Evolutionary conservation across 1,140 invertebrate genomes (phyloP).

Genomic region (Mactra quadrangularis): DNA sequence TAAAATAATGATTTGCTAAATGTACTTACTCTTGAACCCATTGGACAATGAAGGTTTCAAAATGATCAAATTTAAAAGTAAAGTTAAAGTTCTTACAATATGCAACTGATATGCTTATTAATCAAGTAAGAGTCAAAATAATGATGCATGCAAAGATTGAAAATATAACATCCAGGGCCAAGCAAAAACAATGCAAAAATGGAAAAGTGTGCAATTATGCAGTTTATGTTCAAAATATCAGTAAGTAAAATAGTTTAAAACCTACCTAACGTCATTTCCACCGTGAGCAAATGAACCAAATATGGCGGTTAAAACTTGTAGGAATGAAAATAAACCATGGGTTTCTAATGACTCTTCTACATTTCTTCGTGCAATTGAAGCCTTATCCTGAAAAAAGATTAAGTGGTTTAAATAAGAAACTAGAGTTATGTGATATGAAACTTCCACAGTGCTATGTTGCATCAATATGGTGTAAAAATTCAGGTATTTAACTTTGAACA

Average conservation of each 20-base stretch:
- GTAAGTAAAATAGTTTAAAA: too few species aligned
- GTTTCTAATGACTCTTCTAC: constrained; percentile 86
- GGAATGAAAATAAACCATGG: constrained; percentile 93
- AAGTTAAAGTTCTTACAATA: background rate
- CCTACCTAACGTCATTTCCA: constrained; percentile 97
- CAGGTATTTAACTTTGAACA: too few species aligned
- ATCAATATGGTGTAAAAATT: background rate
- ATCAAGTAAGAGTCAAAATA: background rate
- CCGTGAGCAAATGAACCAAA: constrained; percentile 99
- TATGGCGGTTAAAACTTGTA: constrained; percentile 97
- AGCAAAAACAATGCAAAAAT: background rate
- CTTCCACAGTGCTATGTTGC: background rate
- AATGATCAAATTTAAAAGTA: background rate
- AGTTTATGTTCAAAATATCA: background rate
- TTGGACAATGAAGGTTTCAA: background rate
- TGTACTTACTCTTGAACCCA: background rate
- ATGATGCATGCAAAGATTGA: background rate
- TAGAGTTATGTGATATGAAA: too few species aligned
- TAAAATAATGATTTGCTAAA: background rate
- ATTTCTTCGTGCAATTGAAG: constrained; percentile 51
- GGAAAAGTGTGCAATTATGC: background rate
- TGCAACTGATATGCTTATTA: background rate
- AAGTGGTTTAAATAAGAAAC: too few species aligned
- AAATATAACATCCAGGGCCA: background rate
- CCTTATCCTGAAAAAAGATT: constrained; percentile 44